phyloP scores from a whole-genome alignment of 2,113 vertebrate genomes.

The Hystrix cristata region DNA sequence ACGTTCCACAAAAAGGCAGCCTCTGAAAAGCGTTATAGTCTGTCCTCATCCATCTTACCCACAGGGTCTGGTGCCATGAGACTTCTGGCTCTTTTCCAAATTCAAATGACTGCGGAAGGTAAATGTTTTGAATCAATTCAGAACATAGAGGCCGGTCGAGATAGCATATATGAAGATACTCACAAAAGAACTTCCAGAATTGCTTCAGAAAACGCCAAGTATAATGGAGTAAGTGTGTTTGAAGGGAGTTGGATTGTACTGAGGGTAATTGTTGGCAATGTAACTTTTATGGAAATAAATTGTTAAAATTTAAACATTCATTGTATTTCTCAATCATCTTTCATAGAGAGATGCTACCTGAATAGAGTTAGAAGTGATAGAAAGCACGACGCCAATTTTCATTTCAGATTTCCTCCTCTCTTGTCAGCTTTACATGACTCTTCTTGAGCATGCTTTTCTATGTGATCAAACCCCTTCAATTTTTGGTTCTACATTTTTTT shows the following conservation, averaged over 20 bases:
- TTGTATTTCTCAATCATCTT: neutral
- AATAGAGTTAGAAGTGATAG: neutral
- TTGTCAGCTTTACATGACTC: neutral
- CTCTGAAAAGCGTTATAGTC: neutral
- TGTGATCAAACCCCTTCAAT: neutral
- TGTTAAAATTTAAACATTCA: neutral
- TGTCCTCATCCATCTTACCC: neutral
- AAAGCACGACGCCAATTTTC: neutral
- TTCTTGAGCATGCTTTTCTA: neutral
- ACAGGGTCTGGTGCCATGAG: neutral
- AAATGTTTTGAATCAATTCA: neutral
- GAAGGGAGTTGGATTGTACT: neutral
- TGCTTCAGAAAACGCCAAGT: neutral
- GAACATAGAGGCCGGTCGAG: neutral
- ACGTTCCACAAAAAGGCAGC: neutral
- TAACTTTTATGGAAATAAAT: neutral
- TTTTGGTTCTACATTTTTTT: neutral
- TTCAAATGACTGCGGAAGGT: neutral
- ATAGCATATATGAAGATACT: neutral
- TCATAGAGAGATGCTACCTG: neutral
- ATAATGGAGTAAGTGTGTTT: neutral
- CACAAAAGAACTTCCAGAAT: neutral
- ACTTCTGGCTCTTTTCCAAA: neutral
- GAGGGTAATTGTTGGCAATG: neutral
- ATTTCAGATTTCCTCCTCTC: neutral